Evolutionary conservation across 2,113 vertebrate genomes (phyloP).

Genomic region (Cercocebus atys): DNA sequence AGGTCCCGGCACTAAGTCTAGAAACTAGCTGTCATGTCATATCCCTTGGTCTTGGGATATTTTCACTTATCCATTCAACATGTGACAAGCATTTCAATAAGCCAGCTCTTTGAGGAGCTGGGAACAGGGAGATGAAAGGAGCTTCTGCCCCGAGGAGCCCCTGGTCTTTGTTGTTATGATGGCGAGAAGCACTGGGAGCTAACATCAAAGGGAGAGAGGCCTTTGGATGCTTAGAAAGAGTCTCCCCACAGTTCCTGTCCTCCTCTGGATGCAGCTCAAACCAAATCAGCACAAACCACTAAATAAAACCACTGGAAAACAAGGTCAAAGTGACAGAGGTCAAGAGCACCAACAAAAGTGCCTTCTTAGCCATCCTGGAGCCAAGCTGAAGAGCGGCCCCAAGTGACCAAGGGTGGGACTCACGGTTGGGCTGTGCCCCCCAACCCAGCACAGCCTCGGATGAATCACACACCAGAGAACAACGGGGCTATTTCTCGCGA

Average conservation of each 20-base stretch:
- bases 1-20: neutral
- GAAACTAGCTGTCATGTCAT: neutral
- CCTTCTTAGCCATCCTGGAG: neutral
- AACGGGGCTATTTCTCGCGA: constrained; percentile 61
- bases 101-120: neutral
- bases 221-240: neutral
- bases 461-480: constrained; percentile 70
- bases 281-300: neutral
- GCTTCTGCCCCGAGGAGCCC: neutral
- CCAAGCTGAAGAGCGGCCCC: neutral
- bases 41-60: neutral
- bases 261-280: neutral
- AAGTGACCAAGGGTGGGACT: neutral
- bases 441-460: neutral
- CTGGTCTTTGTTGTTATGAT: neutral
- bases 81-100: neutral
- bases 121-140: neutral
- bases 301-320: constrained; percentile 12
- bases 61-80: neutral
- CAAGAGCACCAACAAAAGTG: neutral
- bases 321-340: neutral
- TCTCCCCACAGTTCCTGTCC: neutral
- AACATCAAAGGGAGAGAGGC: neutral
- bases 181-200: neutral
- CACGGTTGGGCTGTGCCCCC: neutral